Percentiles rank a stretch among this genome's conserved stretches.
Evolutionary conservation across 1,140 invertebrate genomes (phyloP).

Genomic region (Leptonema lineaticorne): DNA sequence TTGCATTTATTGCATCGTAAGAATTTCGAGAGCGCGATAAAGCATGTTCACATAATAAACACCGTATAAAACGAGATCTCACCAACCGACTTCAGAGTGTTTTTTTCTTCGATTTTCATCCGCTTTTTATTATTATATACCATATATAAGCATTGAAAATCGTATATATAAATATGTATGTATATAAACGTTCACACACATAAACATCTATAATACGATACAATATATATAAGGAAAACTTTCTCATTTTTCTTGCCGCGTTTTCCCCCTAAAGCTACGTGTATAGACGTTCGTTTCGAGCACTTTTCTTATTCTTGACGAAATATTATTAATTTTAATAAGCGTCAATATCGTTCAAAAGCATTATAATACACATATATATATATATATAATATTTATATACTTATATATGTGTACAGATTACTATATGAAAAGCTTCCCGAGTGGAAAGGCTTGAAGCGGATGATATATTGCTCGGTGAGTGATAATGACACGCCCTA

Average conservation of each 20-base stretch:
- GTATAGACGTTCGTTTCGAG: not conserved
- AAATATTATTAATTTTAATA: not conserved
- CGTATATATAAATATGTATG: no score
- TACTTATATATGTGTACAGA: not conserved
- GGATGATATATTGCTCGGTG: constrained; percentile 8
- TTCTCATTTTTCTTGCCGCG: no score
- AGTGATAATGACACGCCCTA: constrained; percentile 7
- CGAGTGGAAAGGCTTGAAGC: constrained; percentile 6
- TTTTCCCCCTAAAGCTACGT: no score
- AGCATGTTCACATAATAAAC: not conserved
- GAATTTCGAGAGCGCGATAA: not conserved
- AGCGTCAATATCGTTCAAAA: not conserved
- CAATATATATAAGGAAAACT: no score
- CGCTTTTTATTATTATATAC: not conserved
- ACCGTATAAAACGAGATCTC: not conserved
- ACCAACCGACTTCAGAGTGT: not conserved
- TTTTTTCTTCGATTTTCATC: not conserved
- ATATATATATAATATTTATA: not conserved
- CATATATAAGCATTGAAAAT: no score
- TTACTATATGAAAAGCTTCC: not conserved
- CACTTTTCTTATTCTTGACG: not conserved
- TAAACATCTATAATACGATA: no score
- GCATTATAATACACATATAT: not conserved
- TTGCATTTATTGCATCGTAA: not conserved
- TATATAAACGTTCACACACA: no score